Evolutionary conservation across 2,113 vertebrate genomes (phyloP).

Genomic region (Myrmophylax atrothorax): DNA sequence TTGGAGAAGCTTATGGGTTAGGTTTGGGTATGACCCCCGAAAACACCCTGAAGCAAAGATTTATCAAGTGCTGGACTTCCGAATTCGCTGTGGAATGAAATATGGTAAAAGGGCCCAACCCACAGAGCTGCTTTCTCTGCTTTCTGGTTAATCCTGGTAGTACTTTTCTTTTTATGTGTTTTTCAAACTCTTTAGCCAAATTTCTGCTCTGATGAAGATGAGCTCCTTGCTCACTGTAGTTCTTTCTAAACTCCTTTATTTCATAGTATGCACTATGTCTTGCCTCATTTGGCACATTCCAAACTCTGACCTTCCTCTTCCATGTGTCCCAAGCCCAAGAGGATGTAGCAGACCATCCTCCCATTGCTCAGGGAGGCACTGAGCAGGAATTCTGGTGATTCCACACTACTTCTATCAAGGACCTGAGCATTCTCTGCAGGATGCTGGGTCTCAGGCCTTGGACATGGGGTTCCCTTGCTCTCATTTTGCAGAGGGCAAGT

Average conservation of each 20-base stretch:
- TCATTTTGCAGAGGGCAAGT: neutral
- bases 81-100: slow-evolving; percentile 94
- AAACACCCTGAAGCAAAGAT: slow-evolving; percentile 86
- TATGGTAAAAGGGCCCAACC: slow-evolving; percentile 79
- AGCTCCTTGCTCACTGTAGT: neutral
- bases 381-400: neutral
- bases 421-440: neutral
- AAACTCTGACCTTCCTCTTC: neutral
- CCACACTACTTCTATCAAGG: neutral
- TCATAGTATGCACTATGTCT: neutral
- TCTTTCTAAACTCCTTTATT: neutral
- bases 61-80: slow-evolving; percentile 95
- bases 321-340: neutral
- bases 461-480: neutral
- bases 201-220: neutral
- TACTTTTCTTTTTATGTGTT: slow-evolving; percentile 8
- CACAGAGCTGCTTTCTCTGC: neutral
- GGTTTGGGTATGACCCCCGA: slow-evolving; percentile 90
- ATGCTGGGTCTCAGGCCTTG: neutral
- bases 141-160: slow-evolving; percentile 14
- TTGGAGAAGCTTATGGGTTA: slow-evolving; percentile 97
- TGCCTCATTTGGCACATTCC: neutral
- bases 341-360: neutral
- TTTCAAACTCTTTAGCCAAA: neutral
- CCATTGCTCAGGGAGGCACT: neutral